Conservation (phyloP, 2,888 invertebrate species). For the Cantharis lateralis region DNA sequence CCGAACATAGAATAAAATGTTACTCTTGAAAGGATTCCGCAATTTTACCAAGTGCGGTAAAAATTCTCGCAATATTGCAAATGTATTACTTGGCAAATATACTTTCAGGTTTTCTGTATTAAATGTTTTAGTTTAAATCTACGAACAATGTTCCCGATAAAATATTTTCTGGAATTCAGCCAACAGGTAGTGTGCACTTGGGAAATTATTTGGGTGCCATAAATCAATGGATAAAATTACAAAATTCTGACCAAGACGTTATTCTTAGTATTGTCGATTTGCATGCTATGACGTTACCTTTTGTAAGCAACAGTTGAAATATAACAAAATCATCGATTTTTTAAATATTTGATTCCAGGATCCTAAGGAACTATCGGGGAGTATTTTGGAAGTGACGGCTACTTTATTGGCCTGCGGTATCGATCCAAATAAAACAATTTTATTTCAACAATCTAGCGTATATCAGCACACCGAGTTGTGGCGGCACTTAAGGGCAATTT, state of each 20-base stretch:
- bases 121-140: not conserved
- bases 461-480: constrained; percentile 83
- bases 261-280: constrained; percentile 88
- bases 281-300: constrained; percentile 87
- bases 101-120: no score
- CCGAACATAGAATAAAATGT: not conserved
- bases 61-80: not conserved
- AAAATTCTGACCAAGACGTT: constrained; percentile 71
- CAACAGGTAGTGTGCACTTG: constrained; percentile 90
- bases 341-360: constrained; percentile 57
- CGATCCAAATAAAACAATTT: constrained; percentile 74
- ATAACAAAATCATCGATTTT: not conserved
- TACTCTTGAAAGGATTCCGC: not conserved
- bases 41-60: not conserved
- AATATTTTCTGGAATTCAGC: constrained; percentile 94
- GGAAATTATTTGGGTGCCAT: constrained; percentile 98
- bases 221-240: constrained; percentile 80
- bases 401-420: constrained; percentile 89
- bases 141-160: constrained; percentile 54
- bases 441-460: constrained; percentile 90
- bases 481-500: constrained; percentile 85
- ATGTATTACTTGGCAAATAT: not conserved
- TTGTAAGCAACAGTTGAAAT: constrained; percentile 58
- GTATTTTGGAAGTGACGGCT: constrained; percentile 79
- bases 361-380: constrained; percentile 63